Evolutionary conservation across 1,140 invertebrate species (phyloP).

Genomic region (Triops longicaudatus): DNA sequence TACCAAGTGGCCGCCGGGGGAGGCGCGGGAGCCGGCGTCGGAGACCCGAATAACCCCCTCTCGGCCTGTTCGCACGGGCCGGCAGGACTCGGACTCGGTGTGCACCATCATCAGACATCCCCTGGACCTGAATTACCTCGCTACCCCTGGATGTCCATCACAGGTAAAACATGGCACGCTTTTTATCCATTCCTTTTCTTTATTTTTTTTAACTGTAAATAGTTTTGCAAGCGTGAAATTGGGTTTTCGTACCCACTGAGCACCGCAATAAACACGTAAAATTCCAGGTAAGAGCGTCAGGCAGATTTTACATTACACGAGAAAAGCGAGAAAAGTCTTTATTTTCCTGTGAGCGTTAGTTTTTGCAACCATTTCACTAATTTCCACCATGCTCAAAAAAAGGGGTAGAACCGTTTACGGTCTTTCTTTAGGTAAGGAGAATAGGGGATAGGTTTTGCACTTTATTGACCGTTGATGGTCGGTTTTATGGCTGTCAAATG

Average conservation of each 20-base stretch:
- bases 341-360: no score
- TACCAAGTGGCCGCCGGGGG: slow-evolving; percentile 50
- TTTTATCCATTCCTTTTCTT: not conserved
- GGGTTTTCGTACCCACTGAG: not conserved
- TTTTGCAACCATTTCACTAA: slow-evolving; percentile 2
- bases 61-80: slow-evolving; percentile 52
- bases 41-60: slow-evolving; percentile 53
- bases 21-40: slow-evolving; percentile 55
- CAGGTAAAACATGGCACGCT: slow-evolving; percentile 53
- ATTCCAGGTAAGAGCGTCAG: not conserved
- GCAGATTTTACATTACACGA: no score
- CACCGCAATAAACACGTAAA: no score
- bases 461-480: slow-evolving; percentile 15
- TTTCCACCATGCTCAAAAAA: not conserved
- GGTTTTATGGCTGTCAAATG: slow-evolving; percentile 7
- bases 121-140: slow-evolving; percentile 77
- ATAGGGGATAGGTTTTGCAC: not conserved
- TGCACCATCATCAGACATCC: slow-evolving; percentile 45
- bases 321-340: no score
- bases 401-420: not conserved
- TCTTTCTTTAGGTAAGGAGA: not conserved
- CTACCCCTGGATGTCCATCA: slow-evolving; percentile 96
- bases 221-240: not conserved
- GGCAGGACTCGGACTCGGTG: slow-evolving; percentile 36
- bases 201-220: not conserved